These are phyloP conservation scores for Nymphalis io DNA, from an alignment of 1,140 invertebrate genomes.

Conservation along the genomic window DNA sequence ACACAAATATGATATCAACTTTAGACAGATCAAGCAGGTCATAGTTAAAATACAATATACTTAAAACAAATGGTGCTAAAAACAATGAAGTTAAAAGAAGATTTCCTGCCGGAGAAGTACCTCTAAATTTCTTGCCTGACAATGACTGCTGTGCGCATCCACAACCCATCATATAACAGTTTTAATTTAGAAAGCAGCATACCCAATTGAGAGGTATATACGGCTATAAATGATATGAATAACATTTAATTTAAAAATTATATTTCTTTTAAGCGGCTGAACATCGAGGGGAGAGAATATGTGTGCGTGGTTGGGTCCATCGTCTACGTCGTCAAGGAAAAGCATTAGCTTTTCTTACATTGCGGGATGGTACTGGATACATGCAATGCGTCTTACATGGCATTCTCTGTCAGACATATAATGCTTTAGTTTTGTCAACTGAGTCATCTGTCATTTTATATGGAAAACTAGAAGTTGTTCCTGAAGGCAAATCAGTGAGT, in stretches of 20 bases:
- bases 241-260: background rate
- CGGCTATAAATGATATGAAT: too few species aligned
- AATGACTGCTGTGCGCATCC: too few species aligned
- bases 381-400: constrained; percentile 96
- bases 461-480: constrained; percentile 91
- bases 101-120: too few species aligned
- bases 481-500: constrained; percentile 94
- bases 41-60: too few species aligned
- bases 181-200: too few species aligned
- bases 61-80: too few species aligned
- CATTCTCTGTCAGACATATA: constrained; percentile 95
- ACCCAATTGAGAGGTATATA: too few species aligned
- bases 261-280: constrained; percentile 67
- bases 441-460: constrained; percentile 94
- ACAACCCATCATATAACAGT: too few species aligned
- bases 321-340: constrained; percentile 95
- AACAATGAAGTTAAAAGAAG: too few species aligned
- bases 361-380: constrained; percentile 98
- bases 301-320: constrained; percentile 97
- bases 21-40: too few species aligned
- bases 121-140: too few species aligned
- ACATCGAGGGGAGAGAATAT: constrained; percentile 88
- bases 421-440: constrained; percentile 93
- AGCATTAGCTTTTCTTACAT: constrained; percentile 94
- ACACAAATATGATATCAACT: too few species aligned